Evolutionary conservation across 2,113 vertebrate species (phyloP), one percentile per base, ranked within the genome.

Genomic region (Cichladusa arquata): DNA sequence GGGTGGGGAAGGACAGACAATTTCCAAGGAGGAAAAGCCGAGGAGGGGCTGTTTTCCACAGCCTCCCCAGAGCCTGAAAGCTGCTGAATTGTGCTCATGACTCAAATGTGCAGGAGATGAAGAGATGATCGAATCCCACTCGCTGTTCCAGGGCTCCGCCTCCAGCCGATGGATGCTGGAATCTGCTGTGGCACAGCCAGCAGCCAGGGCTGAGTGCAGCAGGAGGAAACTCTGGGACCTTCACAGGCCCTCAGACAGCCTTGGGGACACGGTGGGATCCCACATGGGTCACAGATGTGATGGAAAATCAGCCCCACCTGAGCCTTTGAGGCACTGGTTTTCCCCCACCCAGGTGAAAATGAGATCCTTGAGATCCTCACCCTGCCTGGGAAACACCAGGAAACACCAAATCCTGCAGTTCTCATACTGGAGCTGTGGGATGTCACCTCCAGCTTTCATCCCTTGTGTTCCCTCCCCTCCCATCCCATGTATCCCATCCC

Each of bases 151-250:
- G 79, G 66, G 71, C 82, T 79, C 74, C 7, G 0, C 82, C 82
- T 64, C 70, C 12, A 14, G 70, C 78, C 0, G 1, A 15, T 5
- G 66, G 6, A 24, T 28, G 79, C 74, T n/a, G 82, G 58, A 16
- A 5, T 42, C 12, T 15, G 62, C 61, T 64, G 70, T 2, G 4
- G 22, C 73, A 92, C 36, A 60, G 71, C 28, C 73, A 31, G 34
- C 38, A 45, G 54, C 34, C 33, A 13, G 2, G 23, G 26, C 57
- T 53, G 54, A 69, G 58, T 0, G 8, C 31, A 7, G 56, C 45
- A 4, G 2, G 2, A 23, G 51, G 29, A 29, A 51, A 1, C 0
- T 0, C n/a, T 31, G 14, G 13, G 34, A 72, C 66, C 34, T 31
- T 24, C 11, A 2, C 19, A 19, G 73, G 10, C 12, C 8, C 1